Percentiles rank a stretch among this genome's conserved stretches.
These are phyloP conservation scores for Cebus imitator DNA, from an alignment of 2,113 vertebrate genomes.

Conservation along the genomic window DNA sequence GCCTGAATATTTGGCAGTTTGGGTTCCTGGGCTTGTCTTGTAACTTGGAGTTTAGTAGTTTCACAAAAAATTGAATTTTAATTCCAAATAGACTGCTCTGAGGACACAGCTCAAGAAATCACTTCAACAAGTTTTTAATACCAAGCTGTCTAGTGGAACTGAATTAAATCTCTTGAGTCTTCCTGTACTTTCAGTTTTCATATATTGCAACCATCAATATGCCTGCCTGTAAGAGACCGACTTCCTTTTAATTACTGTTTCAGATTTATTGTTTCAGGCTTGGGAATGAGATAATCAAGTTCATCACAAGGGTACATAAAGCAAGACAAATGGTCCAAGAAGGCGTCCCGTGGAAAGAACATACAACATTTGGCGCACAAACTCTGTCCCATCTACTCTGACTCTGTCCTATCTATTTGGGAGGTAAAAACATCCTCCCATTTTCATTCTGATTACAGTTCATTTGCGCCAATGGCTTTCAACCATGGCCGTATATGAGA, in stretches of 20 bases:
- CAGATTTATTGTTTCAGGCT: constrained; percentile 24
- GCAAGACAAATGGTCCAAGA: constrained; percentile 30
- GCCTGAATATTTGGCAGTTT: background rate
- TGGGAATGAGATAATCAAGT: background rate
- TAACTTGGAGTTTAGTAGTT: background rate
- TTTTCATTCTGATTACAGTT: background rate
- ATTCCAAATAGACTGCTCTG: constrained; percentile 24
- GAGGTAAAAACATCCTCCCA: background rate
- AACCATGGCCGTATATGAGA: background rate
- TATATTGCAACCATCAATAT: background rate
- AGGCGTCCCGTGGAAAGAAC: background rate
- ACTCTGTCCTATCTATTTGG: background rate
- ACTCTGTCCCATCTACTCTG: background rate
- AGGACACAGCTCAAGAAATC: constrained; percentile 52
- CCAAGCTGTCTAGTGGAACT: background rate
- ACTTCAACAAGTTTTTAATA: background rate
- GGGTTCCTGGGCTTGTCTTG: background rate
- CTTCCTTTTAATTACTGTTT: constrained; percentile 44
- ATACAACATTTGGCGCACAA: background rate
- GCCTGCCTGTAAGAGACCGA: background rate
- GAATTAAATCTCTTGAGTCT: background rate
- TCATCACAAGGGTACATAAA: background rate
- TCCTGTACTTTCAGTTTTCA: background rate
- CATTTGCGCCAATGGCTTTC: background rate
- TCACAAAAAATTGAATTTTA: background rate